Conservation (phyloP, 1,140 invertebrate genomes). For the Euwallacea fornicatus region DNA sequence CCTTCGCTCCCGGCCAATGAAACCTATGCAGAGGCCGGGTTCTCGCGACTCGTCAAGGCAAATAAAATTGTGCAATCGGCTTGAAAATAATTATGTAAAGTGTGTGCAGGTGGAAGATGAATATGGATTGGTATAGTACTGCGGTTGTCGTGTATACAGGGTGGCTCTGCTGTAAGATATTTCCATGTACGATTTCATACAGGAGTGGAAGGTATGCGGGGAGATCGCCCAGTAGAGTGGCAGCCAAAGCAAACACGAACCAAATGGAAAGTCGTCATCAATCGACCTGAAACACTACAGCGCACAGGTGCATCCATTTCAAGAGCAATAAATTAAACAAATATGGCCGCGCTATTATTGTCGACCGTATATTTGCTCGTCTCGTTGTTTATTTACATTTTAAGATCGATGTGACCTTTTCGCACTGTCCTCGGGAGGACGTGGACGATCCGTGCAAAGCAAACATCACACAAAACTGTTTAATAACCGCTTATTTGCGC, state of each 20-base stretch:
- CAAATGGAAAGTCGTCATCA: conserved; percentile 8
- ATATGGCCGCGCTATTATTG: conserved; percentile 23
- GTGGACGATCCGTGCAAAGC: background rate
- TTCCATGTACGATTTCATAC: too few species aligned
- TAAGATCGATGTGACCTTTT: conserved; percentile 27
- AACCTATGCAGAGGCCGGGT: background rate
- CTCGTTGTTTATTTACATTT: conserved; percentile 22
- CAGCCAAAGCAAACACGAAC: background rate
- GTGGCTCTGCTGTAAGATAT: background rate
- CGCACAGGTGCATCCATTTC: conserved; percentile 14
- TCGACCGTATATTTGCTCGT: conserved; percentile 6
- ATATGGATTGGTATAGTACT: conserved; percentile 15
- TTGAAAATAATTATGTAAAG: conserved; percentile 1
- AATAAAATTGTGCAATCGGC: conserved; percentile 33
- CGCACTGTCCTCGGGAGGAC: conserved; percentile 19
- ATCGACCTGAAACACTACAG: conserved; percentile 9
- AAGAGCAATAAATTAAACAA: conserved; percentile 24
- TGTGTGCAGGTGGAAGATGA: conserved; percentile 27
- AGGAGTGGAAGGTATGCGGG: background rate
- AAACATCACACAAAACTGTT: conserved; percentile 21
- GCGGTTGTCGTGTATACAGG: background rate
- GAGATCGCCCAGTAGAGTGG: background rate
- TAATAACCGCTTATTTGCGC: conserved; percentile 18
- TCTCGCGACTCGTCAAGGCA: conserved; percentile 3
- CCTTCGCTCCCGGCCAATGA: background rate